Base-by-base conservation (phyloP, 2,797 vertebrate genomes). In the Mus minutoides region DNA sequence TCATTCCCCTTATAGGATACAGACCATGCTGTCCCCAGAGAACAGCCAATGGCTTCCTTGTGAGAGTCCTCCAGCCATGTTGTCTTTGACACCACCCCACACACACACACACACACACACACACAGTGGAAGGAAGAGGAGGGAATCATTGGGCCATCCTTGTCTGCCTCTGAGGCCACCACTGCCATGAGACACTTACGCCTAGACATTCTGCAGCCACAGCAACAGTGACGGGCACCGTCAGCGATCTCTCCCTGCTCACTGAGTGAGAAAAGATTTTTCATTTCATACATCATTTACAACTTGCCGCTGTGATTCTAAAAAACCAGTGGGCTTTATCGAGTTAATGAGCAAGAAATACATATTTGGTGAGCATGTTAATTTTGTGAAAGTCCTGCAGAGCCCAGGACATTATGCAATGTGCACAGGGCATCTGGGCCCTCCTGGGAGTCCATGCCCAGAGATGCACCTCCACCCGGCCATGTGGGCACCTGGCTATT, bases 261-360 rank as follows among this genome's bases (percentile, higher is more conserved):
- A 91, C 94, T 98, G 97, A 94, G 92, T 37, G 62, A 98, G 98
- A 98, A 98, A 97, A 98, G 97, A 97, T 98, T 98, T 98, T 98
- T 98, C 98, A 98, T 98, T 98, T 98, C 98, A 98, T 98, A 98
- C 98, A 98, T 98, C 98, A 98, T 98, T 98, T 98, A 98, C 98
- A 98, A 97, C 97, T 98, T 73, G 92, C 98, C 97, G 97, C 98
- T 98, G 97, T 97, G 98, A 98, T 98, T 98, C 98, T 98, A 98
- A 97, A 98, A 98, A 98, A 97, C 97, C 98, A 98, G 98, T 98
- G 97, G 96, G 97, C 98, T 98, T 98, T 96, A 98, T 98, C 96
- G 46, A 98, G 95, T 97, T 98, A 98, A 98, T 97, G 98, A 98
- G 97, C 98, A 97, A 98, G 98, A 98, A 98, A 98, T 98, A 98